Conservation (phyloP, 2,888 invertebrate genomes). For the Stenchaetothrips biformis region DNA sequence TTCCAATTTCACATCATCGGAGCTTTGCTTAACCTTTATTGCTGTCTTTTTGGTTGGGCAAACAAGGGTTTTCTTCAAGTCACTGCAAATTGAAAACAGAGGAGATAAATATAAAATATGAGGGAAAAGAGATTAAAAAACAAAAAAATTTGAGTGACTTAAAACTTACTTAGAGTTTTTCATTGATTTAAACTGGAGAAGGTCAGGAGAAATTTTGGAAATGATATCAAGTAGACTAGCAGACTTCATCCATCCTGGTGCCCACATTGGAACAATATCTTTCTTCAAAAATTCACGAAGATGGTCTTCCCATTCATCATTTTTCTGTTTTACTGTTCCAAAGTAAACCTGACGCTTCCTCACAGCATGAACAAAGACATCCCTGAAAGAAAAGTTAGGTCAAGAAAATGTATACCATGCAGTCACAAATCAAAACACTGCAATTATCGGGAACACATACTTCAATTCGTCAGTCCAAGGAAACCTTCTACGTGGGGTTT, state of each 20-base stretch:
- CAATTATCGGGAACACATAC: conserved; percentile 44
- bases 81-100: not conserved
- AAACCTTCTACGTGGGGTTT: conserved; percentile 66
- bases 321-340: not conserved
- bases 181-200: not conserved
- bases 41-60: not conserved
- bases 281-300: conserved; percentile 54
- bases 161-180: not conserved
- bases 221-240: conserved; percentile 47
- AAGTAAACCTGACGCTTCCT: not conserved
- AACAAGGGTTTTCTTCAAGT: not conserved
- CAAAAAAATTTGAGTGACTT: not conserved
- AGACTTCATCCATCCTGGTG: conserved; percentile 61
- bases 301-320: conserved; percentile 46
- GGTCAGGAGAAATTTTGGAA: not conserved
- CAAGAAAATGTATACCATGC: not conserved
- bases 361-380: conserved; percentile 16
- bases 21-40: not conserved
- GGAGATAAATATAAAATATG: not conserved
- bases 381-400: not conserved
- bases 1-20: not conserved
- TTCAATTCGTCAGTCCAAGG: conserved; percentile 64
- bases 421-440: not conserved
- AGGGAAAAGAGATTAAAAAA: not conserved
- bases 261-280: conserved; percentile 62